Base-by-base conservation (phyloP, 2,113 vertebrate genomes). In the Pontoporia blainvillei region DNA sequence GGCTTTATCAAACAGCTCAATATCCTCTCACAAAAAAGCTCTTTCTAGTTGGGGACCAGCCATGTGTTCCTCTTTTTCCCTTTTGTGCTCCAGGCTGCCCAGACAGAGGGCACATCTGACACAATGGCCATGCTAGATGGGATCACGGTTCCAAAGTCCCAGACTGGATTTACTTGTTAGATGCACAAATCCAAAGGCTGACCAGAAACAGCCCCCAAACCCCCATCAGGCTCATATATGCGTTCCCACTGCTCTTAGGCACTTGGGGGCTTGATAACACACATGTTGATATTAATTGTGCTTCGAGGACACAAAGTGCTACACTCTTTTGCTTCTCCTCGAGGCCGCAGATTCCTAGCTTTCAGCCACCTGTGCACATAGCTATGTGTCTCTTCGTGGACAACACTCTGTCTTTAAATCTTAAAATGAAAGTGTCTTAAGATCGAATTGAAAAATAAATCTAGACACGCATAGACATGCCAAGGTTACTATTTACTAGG, bases 1-100 rank as follows among this genome's bases (percentile, higher is more conserved):
- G 96, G 97, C 92, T 98, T 98, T 97, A 96, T 82, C 93, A 95
- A 92, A 97, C 97, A 98, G 97, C 98, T 97, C 97, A 31, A 69
- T 96, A 93, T 95, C 98, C 97, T 96, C 94, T 95, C 91, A 31
- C 8, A 52, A 93, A 92, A 92, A 93, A 96, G 92, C 91, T 82
- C 96, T 97, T 98, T 97, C 97, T 83, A 66, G 88, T 14, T n/a
- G 81, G 75, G 86, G 96, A 78, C 59, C 10, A 9, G 86, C 93
- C 98, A 86, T 93, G 98, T 96, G 96, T 93, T 92, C 97, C 83
- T 79, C 94, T 78, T 71, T 52, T 54, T 76, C 25, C 44, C 79
- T 87, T 89, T 91, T 97, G 97, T 97, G 86, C 96, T 41, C 95
- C 11, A 4, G 52, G 88, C 85, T 83, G 75, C 46, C 73, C 72